phyloP scores from a whole-genome alignment of 2,113 vertebrate species.

The Rhipidura dahli region DNA sequence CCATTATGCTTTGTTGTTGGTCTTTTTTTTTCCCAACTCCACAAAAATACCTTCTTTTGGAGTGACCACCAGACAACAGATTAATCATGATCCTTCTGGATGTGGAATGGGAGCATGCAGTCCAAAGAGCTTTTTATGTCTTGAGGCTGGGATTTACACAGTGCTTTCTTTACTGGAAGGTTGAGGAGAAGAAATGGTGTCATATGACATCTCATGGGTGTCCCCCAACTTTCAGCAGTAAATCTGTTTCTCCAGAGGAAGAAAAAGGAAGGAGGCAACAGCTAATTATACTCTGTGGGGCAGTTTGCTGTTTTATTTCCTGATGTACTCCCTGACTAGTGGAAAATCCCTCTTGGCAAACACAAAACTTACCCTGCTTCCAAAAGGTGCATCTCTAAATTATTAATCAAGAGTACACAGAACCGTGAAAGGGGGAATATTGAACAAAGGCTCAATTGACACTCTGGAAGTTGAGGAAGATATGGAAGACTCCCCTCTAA shows the following conservation, averaged over 20 bases:
- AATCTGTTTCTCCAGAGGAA: neutral
- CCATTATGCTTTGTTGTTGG: neutral
- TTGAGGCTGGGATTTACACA: neutral
- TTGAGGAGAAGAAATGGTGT: neutral
- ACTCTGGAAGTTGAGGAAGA: constrained; percentile 63
- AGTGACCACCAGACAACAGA: neutral
- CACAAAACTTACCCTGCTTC: constrained; percentile 31
- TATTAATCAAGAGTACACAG: constrained; percentile 41
- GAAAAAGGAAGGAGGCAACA: neutral
- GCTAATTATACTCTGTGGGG: neutral
- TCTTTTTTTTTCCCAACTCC: neutral
- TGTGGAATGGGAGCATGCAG: neutral
- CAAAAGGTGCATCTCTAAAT: constrained; percentile 43
- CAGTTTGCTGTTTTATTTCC: constrained; percentile 18
- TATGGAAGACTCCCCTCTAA: constrained; percentile 76
- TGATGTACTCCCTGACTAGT: neutral
- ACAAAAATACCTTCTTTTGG: accelerated
- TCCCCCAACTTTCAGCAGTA: neutral
- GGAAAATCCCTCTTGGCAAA: constrained; percentile 57
- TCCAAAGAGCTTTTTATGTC: neutral
- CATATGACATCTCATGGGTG: neutral
- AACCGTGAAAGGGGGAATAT: constrained; percentile 35
- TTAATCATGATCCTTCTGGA: neutral
- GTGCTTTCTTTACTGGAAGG: neutral
- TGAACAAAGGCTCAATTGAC: constrained; percentile 62